Conservation (phyloP, 2,797 vertebrate species). For the Periophthalmus magnuspinnatus region DNA sequence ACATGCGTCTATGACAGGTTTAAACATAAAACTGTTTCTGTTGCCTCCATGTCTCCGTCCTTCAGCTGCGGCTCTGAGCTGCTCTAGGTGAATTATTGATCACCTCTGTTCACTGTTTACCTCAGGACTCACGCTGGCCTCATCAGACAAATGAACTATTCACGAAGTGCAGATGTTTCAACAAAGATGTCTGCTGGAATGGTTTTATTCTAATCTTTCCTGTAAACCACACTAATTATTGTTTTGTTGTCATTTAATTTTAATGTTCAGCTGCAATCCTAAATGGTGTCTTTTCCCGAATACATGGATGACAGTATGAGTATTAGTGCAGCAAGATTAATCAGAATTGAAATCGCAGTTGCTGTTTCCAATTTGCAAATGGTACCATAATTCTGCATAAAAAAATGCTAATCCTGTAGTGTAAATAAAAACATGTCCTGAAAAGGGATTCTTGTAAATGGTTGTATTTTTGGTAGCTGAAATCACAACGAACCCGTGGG, state of each 20-base stretch:
- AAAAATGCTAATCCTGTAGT: too few relatives aligned
- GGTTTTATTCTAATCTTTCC: background rate
- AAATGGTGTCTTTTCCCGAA: background rate
- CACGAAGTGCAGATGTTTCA: conserved; percentile 1
- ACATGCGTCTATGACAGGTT: too few relatives aligned
- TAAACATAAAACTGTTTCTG: background rate
- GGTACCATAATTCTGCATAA: too few relatives aligned
- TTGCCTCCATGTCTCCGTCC: background rate
- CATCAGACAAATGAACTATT: conserved; percentile 12
- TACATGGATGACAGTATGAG: background rate
- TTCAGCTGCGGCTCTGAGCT: background rate
- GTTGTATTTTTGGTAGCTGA: too few relatives aligned
- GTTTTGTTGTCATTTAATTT: background rate
- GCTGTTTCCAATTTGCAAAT: too few relatives aligned
- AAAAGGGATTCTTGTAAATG: too few relatives aligned
- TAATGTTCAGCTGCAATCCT: background rate
- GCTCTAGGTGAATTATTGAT: conserved; percentile 16
- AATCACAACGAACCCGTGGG: too few relatives aligned
- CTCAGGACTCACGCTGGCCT: background rate
- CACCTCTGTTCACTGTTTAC: background rate
- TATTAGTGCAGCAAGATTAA: too few relatives aligned
- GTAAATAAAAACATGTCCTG: too few relatives aligned
- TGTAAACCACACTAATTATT: background rate
- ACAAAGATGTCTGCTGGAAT: background rate
- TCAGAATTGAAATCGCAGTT: too few relatives aligned